Conservation (phyloP, 2,797 vertebrate genomes). For the Gymnoscopelus microlampas region DNA sequence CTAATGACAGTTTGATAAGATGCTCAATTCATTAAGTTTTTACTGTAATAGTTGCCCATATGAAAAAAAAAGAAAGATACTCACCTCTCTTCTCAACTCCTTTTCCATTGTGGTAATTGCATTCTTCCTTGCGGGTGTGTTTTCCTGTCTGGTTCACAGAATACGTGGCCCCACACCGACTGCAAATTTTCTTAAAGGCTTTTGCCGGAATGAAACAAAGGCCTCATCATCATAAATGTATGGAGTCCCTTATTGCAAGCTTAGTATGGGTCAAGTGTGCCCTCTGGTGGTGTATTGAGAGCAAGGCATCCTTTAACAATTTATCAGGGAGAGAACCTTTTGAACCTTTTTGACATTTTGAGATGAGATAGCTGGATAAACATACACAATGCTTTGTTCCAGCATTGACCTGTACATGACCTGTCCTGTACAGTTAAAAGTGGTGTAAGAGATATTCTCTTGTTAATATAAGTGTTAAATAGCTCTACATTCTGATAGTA, state of each 20-base stretch:
- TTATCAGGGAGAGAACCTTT: neutral
- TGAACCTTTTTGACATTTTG: too few species aligned
- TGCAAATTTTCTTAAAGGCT: slow-evolving; percentile 85
- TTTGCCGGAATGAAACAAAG: slow-evolving; percentile 18
- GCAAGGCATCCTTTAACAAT: slow-evolving; percentile 2
- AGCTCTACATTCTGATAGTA: too few species aligned
- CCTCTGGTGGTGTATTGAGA: slow-evolving; percentile 46
- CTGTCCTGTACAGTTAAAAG: too few species aligned
- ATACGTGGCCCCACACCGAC: slow-evolving; percentile 83
- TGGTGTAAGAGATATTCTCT: too few species aligned
- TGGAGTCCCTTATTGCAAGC: neutral
- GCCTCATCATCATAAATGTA: neutral
- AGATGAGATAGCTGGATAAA: too few species aligned
- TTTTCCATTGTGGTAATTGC: slow-evolving; percentile 85
- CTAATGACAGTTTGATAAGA: slow-evolving; percentile 55
- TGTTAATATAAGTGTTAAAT: too few species aligned
- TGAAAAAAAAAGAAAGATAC: neutral
- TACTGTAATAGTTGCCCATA: neutral
- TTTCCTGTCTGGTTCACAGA: slow-evolving; percentile 80
- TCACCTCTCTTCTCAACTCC: slow-evolving; percentile 80
- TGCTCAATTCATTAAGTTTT: neutral
- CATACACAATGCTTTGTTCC: too few species aligned
- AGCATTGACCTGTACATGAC: too few species aligned
- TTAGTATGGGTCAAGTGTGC: slow-evolving; percentile 1
- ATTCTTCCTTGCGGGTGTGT: slow-evolving; percentile 83